These are phyloP conservation scores for Myodes glareolus DNA, from an alignment of 2,113 vertebrate genomes.

Conservation along the genomic window DNA sequence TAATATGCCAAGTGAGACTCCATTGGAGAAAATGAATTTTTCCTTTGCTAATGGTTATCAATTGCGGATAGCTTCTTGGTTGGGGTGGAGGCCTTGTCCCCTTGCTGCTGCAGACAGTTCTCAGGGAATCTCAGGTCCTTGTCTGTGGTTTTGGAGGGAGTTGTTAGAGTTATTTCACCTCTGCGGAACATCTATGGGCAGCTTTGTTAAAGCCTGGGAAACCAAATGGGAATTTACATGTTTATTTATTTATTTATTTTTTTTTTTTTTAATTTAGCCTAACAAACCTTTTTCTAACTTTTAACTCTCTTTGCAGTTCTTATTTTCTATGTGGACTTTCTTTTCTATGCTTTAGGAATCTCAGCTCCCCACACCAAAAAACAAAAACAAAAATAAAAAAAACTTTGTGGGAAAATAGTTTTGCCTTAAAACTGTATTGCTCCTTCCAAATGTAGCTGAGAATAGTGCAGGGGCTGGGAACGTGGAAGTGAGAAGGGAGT, in stretches of 20 bases:
- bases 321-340: background rate
- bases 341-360: background rate
- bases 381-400: background rate
- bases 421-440: background rate
- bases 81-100: background rate
- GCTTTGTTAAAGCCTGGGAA: background rate
- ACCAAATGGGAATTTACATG: background rate
- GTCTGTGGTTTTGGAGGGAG: background rate
- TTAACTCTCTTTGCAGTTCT: background rate
- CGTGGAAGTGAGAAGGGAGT: background rate
- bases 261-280: background rate
- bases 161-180: background rate
- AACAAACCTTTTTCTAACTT: background rate
- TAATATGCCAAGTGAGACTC: background rate
- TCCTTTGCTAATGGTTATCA: background rate
- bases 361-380: background rate
- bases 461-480: background rate
- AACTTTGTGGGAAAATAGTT: background rate
- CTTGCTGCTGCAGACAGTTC: background rate
- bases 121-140: background rate
- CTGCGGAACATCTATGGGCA: background rate
- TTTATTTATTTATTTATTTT: background rate
- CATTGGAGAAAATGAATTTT: background rate
- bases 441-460: background rate
- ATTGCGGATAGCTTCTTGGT: background rate